A percentile compares a stretch with the other conserved stretches of the same genome.
phyloP scores from a whole-genome alignment of 2,797 vertebrate species.

The Arrhamphus sclerolepis region DNA sequence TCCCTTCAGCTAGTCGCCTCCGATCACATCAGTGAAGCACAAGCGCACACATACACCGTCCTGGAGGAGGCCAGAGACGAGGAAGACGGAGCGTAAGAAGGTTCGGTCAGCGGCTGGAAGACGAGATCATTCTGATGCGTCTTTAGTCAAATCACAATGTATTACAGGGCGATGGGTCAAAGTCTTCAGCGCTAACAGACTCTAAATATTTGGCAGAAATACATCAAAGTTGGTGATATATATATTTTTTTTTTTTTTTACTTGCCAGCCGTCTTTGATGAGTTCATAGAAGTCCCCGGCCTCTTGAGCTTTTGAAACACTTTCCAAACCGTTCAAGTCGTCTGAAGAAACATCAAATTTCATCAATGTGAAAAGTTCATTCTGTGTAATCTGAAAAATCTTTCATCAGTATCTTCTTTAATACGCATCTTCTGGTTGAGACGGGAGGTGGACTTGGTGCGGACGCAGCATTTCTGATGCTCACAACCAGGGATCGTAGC shows the following conservation, averaged over 20 bases:
- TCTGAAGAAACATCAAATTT: background rate
- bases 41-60: slow-evolving; percentile 23
- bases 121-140: background rate
- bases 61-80: slow-evolving; percentile 8
- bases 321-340: background rate
- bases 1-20: slow-evolving; percentile 68
- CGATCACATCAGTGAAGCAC: slow-evolving; percentile 66
- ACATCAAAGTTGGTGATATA: background rate
- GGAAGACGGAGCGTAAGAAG: slow-evolving; percentile 3
- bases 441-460: no score
- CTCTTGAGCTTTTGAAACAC: background rate
- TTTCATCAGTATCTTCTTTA: background rate
- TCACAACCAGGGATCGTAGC: no score
- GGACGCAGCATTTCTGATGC: background rate
- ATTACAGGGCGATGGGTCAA: background rate
- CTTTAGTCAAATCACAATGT: slow-evolving; percentile 2
- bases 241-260: background rate
- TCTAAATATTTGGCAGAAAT: slow-evolving; percentile 6
- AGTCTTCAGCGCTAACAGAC: background rate
- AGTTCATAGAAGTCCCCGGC: background rate
- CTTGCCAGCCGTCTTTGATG: slow-evolving; percentile 2
- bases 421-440: no score
- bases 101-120: background rate
- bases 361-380: background rate
- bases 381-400: background rate